Evolutionary conservation across 2,113 vertebrate species (phyloP), one percentile per base, ranked within the genome.

Genomic region (Corvus hawaiiensis): DNA sequence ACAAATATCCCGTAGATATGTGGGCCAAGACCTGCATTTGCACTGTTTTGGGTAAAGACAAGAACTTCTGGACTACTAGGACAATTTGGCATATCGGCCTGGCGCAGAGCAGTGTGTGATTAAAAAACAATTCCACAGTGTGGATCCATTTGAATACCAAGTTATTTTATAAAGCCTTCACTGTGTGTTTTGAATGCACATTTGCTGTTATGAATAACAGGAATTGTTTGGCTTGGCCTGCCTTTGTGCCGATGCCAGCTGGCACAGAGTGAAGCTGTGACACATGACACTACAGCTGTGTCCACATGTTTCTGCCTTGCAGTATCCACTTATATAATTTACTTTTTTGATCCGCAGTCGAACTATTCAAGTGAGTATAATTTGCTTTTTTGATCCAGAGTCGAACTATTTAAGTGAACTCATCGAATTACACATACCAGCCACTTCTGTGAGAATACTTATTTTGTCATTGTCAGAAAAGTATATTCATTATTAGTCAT

Each of bases 241-340:
- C 93, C 98, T 98, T 98, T 98, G 98, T 98, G 97, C 96, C 48
- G 68, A 24, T 97, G 98, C 99, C 99, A 99, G 98, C 98, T 99
- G 98, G 99, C 98, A 99, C 84, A 37, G 97, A 98, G 97, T 88
- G 12, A 81, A 94, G 96, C 98, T 95, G 97, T 98, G 98, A 99
- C 99, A 99, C 98, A 98, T 99, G 98, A 99, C 98, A 98, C 97
- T 98, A 98, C 99, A 99, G 99, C 99, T 99, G 99, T 98, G 98
- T 99, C 98, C 98, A 99, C 98, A 98, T 98, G 98, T 98, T 98
- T 98, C 97, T 97, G 97, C 97, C 97, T 98, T 79, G 96, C 98
- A 98, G 96, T 94, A 97, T 98, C 97, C 97, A 98, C 98, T 98
- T 96, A 95, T 97, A 98, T 98, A 98, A 98, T 97, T 98, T 98